Base-by-base conservation (phyloP, 2,888 invertebrate species). In the Beris morrisii region DNA sequence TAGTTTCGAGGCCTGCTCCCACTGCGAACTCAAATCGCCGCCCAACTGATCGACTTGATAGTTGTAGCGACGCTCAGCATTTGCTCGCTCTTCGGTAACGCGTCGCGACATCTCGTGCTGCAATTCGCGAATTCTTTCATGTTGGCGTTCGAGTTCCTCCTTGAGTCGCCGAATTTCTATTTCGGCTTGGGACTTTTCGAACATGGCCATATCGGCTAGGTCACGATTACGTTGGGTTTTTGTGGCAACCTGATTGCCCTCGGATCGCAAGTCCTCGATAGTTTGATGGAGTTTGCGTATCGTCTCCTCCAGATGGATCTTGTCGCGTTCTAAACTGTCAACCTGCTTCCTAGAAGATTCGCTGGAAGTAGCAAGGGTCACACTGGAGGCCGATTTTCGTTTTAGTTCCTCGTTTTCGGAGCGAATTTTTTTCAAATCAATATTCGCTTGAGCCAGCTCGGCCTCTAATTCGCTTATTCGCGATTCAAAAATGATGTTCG, bases 401-500 rank as follows among this genome's bases (percentile, higher is more conserved):
- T 77, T 82, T 0, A 80, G 72, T 77, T 80, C 76, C 43, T 86
- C 85, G 71, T 86, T 86, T 69, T 88, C 88, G 64, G 85, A 89
- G 73, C 88, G 87, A 1, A 88, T 79, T 75, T 91, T 90, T 74
- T 88, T 87, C 43, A 92, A 78, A 73, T 91, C 92, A 64, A 93
- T 89, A 75, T 85, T 88, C 0, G 89, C 80, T 76, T 93, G 92
- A 6, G 90, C 88, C 53, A 93, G 79, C 73, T 93, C 92, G 0
- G 93, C 93, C 75, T 93, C 93, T 66, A 93, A 77, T 74, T 93
- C 93, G 4, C 92, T 89, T 63, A 93, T 92, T 69, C 91, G 85
- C 0, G 93, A 92, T 77, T 93, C 93, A 75, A 90, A 92, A 28
- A 93, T 88, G 67, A 92, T 92, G 71, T 87, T 88, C 0, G 92